A percentile compares a stretch with the other conserved stretches of the same genome.
phyloP scores from a whole-genome alignment of 2,888 invertebrate species.

The Drosophila siamana region DNA sequence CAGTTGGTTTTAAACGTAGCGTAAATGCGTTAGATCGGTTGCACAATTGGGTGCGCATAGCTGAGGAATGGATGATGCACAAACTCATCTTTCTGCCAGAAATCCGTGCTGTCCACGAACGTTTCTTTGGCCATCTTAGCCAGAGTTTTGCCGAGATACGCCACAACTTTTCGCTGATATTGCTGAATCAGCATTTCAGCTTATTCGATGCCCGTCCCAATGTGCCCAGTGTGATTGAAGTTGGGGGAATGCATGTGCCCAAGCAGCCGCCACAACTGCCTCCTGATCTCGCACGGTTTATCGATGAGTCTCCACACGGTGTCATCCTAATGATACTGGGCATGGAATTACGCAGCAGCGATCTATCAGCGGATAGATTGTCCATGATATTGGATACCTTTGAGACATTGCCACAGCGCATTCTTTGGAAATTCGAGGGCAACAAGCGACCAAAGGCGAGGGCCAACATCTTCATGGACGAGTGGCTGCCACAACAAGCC shows the following conservation, averaged over 20 bases:
- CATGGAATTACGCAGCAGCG: slow-evolving; percentile 70
- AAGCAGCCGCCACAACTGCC: slow-evolving; percentile 68
- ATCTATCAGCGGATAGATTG: slow-evolving; percentile 62
- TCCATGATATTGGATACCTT: slow-evolving; percentile 54
- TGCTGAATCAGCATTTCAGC: slow-evolving; percentile 82
- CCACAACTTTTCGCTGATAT: slow-evolving; percentile 72
- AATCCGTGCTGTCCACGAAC: slow-evolving; percentile 42
- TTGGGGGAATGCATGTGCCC: slow-evolving; percentile 83
- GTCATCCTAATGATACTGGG: slow-evolving; percentile 86
- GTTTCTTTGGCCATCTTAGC: slow-evolving; percentile 62
- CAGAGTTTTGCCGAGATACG: slow-evolving; percentile 61
- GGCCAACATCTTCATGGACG: slow-evolving; percentile 70
- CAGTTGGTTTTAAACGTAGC: slow-evolving; percentile 60
- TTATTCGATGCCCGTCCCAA: slow-evolving; percentile 76
- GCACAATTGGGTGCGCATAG: slow-evolving; percentile 67
- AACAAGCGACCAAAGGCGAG: slow-evolving; percentile 61
- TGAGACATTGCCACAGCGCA: slow-evolving; percentile 64
- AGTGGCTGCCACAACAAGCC: slow-evolving; percentile 85
- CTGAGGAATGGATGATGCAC: slow-evolving; percentile 68
- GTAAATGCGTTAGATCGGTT: slow-evolving; percentile 79
- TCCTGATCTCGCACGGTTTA: slow-evolving; percentile 77
- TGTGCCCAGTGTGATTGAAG: slow-evolving; percentile 82
- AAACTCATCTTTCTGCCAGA: slow-evolving; percentile 68
- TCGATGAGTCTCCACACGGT: slow-evolving; percentile 85
- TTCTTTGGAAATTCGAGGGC: slow-evolving; percentile 85